Conservation (phyloP, 2,888 invertebrate species). For the Cheilosia soror region DNA sequence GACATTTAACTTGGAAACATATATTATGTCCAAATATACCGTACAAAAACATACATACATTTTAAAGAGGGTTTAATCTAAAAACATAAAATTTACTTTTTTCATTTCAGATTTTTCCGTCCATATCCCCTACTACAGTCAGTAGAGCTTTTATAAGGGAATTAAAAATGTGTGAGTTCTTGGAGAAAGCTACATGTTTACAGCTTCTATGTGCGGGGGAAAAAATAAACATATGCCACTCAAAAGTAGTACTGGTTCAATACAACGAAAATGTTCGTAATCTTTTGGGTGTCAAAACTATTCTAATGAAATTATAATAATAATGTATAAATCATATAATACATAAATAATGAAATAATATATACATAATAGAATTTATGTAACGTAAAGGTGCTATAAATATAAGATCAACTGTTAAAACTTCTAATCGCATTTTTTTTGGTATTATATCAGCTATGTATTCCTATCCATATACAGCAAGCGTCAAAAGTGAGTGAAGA, state of each 20-base stretch:
- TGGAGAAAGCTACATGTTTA: constrained; percentile 92
- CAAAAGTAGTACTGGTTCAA: constrained; percentile 92
- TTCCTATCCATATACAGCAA: too few species aligned
- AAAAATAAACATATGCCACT: constrained; percentile 91
- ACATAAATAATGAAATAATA: too few species aligned
- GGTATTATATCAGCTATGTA: too few species aligned
- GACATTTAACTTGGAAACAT: too few species aligned
- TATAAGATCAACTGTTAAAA: constrained; percentile 24
- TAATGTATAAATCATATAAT: constrained; percentile 83
- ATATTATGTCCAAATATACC: too few species aligned
- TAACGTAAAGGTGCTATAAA: constrained; percentile 67
- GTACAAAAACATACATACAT: too few species aligned
- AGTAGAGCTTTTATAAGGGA: constrained; percentile 86
- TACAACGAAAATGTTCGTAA: constrained; percentile 93
- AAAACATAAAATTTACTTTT: not conserved
- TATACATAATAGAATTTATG: constrained; percentile 30
- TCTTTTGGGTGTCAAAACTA: constrained; percentile 92
- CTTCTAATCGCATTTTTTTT: not conserved
- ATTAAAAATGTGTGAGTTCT: constrained; percentile 91
- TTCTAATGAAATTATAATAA: constrained; percentile 87
- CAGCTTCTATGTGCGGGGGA: constrained; percentile 91
- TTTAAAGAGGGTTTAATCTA: too few species aligned
- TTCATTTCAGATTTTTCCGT: constrained; percentile 81
- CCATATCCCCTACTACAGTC: constrained; percentile 78
- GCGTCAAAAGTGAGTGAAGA: too few species aligned